Percentiles rank a stretch among this genome's conserved stretches.
Evolutionary conservation across 2,113 vertebrate species (phyloP).

Genomic region (Etheostoma spectabile): DNA sequence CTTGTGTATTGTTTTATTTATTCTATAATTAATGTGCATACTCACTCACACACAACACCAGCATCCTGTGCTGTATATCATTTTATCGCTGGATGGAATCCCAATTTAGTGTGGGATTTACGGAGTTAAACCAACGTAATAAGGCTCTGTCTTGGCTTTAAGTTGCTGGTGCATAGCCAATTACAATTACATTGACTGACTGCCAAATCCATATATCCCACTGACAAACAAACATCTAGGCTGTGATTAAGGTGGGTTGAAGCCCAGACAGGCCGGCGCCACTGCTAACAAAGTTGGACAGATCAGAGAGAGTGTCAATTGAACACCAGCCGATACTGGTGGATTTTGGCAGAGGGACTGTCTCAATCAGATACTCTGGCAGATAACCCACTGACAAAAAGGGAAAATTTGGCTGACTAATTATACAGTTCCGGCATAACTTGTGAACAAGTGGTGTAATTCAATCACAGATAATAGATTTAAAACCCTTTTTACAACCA

Average conservation of each 20-base stretch:
- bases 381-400: conserved; percentile 28
- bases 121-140: conserved; percentile 63
- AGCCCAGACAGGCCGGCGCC: conserved; percentile 38
- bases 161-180: conserved; percentile 78
- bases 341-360: conserved; percentile 27
- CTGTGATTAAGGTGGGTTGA: conserved; percentile 68
- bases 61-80: background rate
- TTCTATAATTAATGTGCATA: background rate
- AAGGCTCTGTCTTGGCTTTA: conserved; percentile 58
- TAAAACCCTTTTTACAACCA: background rate
- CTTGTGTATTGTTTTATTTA: too few relatives aligned
- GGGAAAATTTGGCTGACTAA: background rate
- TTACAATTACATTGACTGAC: conserved; percentile 78
- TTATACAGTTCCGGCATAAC: background rate
- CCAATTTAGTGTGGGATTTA: conserved; percentile 63
- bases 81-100: conserved; percentile 48
- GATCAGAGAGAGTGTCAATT: conserved; percentile 48
- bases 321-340: conserved; percentile 28
- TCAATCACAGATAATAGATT: background rate
- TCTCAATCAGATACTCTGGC: conserved; percentile 43
- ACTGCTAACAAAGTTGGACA: conserved; percentile 42
- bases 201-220: conserved; percentile 60
- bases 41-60: conserved; percentile 27
- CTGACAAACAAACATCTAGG: conserved; percentile 70
- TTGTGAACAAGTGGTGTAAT: background rate